These are phyloP conservation scores for Otolemur garnettii DNA, from an alignment of 2,113 vertebrate species.

Conservation along the genomic window DNA sequence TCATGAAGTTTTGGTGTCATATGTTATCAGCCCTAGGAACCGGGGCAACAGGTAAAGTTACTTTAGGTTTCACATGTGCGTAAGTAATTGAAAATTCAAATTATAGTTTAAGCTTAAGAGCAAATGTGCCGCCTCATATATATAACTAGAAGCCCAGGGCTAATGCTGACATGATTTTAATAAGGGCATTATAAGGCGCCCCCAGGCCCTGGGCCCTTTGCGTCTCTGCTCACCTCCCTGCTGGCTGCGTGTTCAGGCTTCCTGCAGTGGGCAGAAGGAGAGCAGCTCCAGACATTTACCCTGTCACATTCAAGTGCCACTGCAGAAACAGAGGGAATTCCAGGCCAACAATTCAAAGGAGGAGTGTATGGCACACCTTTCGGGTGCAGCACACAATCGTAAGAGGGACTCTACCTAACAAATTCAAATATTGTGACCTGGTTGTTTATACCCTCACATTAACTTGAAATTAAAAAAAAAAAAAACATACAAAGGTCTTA, in stretches of 20 bases:
- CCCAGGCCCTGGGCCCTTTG: neutral
- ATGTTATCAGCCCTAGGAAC: neutral
- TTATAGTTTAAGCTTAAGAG: conserved; percentile 34
- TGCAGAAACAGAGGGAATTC: neutral
- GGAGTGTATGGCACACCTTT: too few species aligned
- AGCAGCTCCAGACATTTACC: neutral
- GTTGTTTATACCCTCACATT: too few species aligned
- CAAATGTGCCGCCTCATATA: neutral
- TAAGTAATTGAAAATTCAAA: neutral
- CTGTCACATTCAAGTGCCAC: neutral
- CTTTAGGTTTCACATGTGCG: neutral
- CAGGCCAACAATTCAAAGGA: conserved; percentile 18
- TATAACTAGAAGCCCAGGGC: neutral
- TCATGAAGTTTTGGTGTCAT: neutral
- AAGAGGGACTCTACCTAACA: too few species aligned
- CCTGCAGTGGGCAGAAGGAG: neutral
- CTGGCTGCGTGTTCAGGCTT: neutral
- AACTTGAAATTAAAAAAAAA: too few species aligned
- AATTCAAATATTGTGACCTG: too few species aligned
- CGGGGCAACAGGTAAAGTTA: neutral
- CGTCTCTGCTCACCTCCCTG: neutral
- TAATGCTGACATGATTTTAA: neutral
- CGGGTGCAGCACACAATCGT: too few species aligned
- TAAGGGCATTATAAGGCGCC: neutral
- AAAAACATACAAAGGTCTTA: neutral